A percentile compares a stretch with the other conserved stretches of the same genome.
Evolutionary conservation across 1,140 invertebrate species (phyloP).

Genomic region (Drosophila sp.): DNA sequence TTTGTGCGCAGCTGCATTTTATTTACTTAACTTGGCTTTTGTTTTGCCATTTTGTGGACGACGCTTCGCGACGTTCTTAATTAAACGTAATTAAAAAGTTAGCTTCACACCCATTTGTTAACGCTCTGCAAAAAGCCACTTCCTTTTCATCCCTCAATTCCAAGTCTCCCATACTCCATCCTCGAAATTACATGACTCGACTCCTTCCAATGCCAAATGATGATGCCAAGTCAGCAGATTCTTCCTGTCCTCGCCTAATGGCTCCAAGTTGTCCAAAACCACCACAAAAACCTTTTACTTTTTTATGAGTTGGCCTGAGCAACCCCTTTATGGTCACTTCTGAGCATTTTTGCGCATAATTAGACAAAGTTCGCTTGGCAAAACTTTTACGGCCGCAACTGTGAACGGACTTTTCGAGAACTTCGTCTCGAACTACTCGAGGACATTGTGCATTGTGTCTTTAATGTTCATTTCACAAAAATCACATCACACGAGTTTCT

Average conservation of each 20-base stretch:
- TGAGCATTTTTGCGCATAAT: slow-evolving; percentile 79
- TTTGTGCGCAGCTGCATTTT: slow-evolving; percentile 58
- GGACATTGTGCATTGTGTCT: not conserved
- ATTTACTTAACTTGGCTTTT: slow-evolving; percentile 60
- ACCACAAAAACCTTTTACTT: slow-evolving; percentile 47
- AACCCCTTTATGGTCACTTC: slow-evolving; percentile 75
- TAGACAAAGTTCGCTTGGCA: slow-evolving; percentile 71
- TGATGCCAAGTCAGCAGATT: slow-evolving; percentile 57
- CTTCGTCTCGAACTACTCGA: slow-evolving; percentile 1
- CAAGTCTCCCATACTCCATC: not conserved
- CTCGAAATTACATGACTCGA: not conserved
- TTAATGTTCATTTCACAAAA: slow-evolving; percentile 15
- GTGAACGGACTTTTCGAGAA: slow-evolving; percentile 40
- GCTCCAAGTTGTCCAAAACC: slow-evolving; percentile 45
- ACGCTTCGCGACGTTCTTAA: slow-evolving; percentile 59
- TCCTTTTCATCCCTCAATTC: not conserved
- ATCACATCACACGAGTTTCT: no score
- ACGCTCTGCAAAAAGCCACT: slow-evolving; percentile 19
- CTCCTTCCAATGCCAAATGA: slow-evolving; percentile 23
- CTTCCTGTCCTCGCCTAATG: slow-evolving; percentile 45
- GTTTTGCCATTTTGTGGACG: slow-evolving; percentile 36
- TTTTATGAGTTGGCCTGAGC: slow-evolving; percentile 33
- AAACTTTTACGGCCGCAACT: slow-evolving; percentile 73
- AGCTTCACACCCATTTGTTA: slow-evolving; percentile 73
- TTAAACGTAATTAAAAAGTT: slow-evolving; percentile 83